Evolutionary conservation across 1,140 invertebrate species (phyloP).

Genomic region (Andrena cerasifolii): DNA sequence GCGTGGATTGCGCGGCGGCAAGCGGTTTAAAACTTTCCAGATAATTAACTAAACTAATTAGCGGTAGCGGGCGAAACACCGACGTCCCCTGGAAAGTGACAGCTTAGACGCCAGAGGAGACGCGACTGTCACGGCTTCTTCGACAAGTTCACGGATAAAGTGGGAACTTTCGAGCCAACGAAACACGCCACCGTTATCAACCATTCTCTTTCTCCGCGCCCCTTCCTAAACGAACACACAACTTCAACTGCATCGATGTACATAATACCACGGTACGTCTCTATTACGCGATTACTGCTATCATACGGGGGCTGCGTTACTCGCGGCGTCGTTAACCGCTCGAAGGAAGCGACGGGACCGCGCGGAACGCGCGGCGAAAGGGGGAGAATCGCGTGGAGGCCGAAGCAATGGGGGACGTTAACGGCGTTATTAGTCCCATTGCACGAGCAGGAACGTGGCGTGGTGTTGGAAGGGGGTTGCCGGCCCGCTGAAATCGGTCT

Average conservation of each 20-base stretch:
- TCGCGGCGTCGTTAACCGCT: slow-evolving; percentile 21
- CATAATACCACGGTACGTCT: too few species aligned
- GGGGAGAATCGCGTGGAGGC: slow-evolving; percentile 2
- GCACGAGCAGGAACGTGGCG: slow-evolving; percentile 11
- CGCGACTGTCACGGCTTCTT: slow-evolving; percentile 37
- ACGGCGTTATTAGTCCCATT: slow-evolving; percentile 54
- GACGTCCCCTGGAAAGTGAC: slow-evolving; percentile 54
- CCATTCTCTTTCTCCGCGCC: too few species aligned
- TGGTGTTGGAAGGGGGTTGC: neutral
- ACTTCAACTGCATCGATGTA: too few species aligned
- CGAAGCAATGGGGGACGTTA: slow-evolving; percentile 42
- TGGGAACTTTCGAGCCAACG: slow-evolving; percentile 59
- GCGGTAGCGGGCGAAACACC: slow-evolving; percentile 43
- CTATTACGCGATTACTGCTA: too few species aligned
- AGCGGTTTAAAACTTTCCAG: slow-evolving; percentile 57
- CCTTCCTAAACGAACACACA: too few species aligned
- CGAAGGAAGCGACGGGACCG: neutral
- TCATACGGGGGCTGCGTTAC: neutral
- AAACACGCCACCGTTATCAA: slow-evolving; percentile 61
- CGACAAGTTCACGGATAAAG: slow-evolving; percentile 72
- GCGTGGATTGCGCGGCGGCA: slow-evolving; percentile 14
- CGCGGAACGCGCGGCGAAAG: neutral
- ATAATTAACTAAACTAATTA: slow-evolving; percentile 76
- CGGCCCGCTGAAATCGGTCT: slow-evolving; percentile 58
- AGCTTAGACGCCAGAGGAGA: slow-evolving; percentile 34